Evolutionary conservation across 2,888 invertebrate genomes (phyloP).

Genomic region (Agelastica alni): DNA sequence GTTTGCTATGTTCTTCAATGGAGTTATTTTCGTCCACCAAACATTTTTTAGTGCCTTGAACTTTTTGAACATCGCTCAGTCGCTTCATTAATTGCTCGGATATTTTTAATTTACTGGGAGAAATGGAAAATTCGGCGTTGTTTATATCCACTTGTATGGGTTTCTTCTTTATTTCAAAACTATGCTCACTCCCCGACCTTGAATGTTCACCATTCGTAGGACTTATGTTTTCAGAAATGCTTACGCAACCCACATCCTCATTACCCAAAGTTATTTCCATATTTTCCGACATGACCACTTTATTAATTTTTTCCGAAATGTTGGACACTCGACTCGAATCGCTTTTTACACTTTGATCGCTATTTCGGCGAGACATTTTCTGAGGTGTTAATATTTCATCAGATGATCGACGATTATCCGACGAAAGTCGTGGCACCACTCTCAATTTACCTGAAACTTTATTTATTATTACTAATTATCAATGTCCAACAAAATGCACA

Average conservation of each 20-base stretch:
- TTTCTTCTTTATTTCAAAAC: constrained; percentile 39
- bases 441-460: constrained; percentile 40
- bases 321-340: constrained; percentile 44
- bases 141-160: constrained; percentile 46
- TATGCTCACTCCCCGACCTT: constrained; percentile 30
- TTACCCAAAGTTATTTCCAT: constrained; percentile 47
- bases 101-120: constrained; percentile 49
- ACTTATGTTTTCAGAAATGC: constrained; percentile 38
- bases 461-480: too few species aligned
- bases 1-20: background rate
- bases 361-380: constrained; percentile 42
- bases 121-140: constrained; percentile 44
- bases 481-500: too few species aligned
- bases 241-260: constrained; percentile 35
- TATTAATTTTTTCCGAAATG: constrained; percentile 47
- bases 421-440: constrained; percentile 27
- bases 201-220: constrained; percentile 37
- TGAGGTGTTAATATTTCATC: constrained; percentile 26
- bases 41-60: constrained; percentile 27
- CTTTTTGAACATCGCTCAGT: constrained; percentile 39
- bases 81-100: constrained; percentile 51
- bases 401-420: constrained; percentile 27
- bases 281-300: constrained; percentile 46
- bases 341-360: constrained; percentile 43
- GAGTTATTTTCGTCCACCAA: background rate